These are phyloP conservation scores for Heliothis subflexa DNA, from an alignment of 1,140 invertebrate genomes.

Conservation along the genomic window DNA sequence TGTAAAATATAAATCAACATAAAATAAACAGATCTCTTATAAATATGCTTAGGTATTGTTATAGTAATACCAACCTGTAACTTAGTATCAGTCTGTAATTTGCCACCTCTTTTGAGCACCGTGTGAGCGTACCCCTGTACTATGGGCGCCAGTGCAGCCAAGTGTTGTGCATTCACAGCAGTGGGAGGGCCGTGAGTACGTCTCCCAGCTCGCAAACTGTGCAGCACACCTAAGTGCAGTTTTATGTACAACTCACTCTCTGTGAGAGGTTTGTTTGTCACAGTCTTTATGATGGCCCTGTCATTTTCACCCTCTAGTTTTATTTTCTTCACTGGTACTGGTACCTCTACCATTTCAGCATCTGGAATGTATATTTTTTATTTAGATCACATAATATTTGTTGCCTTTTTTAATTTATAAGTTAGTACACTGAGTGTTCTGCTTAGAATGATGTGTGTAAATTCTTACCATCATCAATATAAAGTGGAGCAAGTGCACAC, in stretches of 20 bases:
- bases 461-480: conserved; percentile 73
- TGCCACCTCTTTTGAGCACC: conserved; percentile 64
- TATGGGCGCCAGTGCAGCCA: conserved; percentile 82
- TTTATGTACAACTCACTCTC: conserved; percentile 87
- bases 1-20: conserved; percentile 58
- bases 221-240: conserved; percentile 88
- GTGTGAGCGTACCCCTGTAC: conserved; percentile 81
- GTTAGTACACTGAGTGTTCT: background rate
- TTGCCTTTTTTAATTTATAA: too few relatives aligned
- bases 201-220: conserved; percentile 87
- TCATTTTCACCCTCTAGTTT: conserved; percentile 76
- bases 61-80: conserved; percentile 67
- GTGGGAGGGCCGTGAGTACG: conserved; percentile 83
- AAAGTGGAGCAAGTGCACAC: conserved; percentile 89
- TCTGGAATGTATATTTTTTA: conserved; percentile 52
- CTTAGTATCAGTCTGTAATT: conserved; percentile 63
- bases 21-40: background rate
- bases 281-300: conserved; percentile 64
- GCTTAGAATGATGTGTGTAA: background rate
- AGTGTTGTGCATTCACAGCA: conserved; percentile 87
- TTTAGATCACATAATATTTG: too few relatives aligned
- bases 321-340: conserved; percentile 74
- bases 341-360: conserved; percentile 66
- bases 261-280: conserved; percentile 59
- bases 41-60: background rate